phyloP scores from a whole-genome alignment of 2,797 vertebrate genomes.

The Petrocephalus schoutedeni region DNA sequence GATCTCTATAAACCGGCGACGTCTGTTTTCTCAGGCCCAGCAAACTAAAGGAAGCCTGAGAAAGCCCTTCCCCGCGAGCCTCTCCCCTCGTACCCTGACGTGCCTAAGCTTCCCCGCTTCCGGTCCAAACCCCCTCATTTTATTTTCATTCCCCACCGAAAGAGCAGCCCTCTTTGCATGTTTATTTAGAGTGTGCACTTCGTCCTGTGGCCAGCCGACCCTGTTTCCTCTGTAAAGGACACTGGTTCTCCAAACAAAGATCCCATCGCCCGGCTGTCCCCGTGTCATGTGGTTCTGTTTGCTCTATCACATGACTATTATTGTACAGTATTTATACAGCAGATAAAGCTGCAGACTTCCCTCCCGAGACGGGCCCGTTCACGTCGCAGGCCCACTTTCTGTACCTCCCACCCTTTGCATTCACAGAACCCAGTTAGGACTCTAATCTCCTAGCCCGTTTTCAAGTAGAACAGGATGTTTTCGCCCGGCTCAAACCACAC shows the following conservation, averaged over 20 bases:
- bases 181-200: background rate
- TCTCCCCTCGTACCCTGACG: background rate
- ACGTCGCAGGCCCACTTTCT: background rate
- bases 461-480: background rate
- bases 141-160: background rate
- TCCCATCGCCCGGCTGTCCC: background rate
- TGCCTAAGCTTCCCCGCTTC: background rate
- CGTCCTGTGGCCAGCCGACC: background rate
- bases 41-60: background rate
- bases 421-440: background rate
- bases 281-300: background rate
- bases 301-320: background rate
- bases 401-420: background rate
- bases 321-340: background rate
- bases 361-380: background rate
- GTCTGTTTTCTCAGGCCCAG: background rate
- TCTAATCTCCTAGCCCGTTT: background rate
- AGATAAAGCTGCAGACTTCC: background rate
- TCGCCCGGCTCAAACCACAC: background rate
- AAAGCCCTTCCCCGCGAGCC: background rate
- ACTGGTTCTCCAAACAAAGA: background rate
- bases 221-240: background rate
- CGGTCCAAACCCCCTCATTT: background rate
- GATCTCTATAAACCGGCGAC: background rate
- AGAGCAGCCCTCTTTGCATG: background rate